phyloP scores from a whole-genome alignment of 2,113 vertebrate species.

The Sphaerodactylus townsendi region DNA sequence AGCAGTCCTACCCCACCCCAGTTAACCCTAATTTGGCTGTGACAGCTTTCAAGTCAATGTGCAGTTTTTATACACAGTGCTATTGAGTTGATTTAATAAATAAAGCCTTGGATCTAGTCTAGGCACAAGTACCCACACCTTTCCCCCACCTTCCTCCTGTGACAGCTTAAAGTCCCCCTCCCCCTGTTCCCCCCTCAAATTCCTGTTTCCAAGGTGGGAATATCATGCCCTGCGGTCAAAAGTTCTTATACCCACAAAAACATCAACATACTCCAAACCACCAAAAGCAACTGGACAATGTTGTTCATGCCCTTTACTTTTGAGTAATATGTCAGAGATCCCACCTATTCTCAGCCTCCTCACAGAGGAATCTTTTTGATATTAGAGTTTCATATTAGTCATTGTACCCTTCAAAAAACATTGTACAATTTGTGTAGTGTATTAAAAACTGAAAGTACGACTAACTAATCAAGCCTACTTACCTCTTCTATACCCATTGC shows the following conservation, averaged over 20 bases:
- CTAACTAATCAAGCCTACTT: conserved; percentile 22
- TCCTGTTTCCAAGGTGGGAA: no score
- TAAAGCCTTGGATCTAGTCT: background rate
- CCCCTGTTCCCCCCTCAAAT: no score
- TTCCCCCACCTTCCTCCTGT: no score
- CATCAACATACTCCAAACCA: no score
- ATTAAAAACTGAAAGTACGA: background rate
- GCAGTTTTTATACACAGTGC: background rate
- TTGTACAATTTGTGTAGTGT: background rate
- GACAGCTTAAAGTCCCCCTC: no score
- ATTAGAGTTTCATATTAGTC: background rate
- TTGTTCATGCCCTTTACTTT: background rate
- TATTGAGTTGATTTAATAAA: background rate
- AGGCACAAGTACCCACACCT: no score
- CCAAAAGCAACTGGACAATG: background rate
- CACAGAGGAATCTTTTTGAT: background rate
- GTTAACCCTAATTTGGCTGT: background rate
- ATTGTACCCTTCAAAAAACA: background rate
- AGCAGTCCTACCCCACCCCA: background rate
- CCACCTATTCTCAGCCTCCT: background rate
- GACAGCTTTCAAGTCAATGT: background rate
- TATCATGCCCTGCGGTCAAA: no score
- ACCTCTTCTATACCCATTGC: conserved; percentile 93
- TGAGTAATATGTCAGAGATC: background rate
- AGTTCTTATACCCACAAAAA: no score